Conservation (phyloP, 2,113 vertebrate species). For the Nansenia antarctica region DNA sequence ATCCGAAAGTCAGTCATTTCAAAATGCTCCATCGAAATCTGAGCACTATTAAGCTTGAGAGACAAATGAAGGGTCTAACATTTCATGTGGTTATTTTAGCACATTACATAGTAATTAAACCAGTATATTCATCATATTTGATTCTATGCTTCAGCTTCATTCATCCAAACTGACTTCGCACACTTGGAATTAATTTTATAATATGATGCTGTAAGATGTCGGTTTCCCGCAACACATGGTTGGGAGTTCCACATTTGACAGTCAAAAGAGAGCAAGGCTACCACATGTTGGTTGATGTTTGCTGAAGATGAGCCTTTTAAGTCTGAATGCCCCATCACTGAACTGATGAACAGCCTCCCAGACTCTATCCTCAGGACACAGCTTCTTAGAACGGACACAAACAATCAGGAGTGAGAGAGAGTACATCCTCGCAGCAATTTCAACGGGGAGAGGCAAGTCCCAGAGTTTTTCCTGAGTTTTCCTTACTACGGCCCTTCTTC, state of each 20-base stretch:
- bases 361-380: constrained; percentile 8
- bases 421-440: neutral
- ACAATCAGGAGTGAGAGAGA: neutral
- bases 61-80: neutral
- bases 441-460: too few relatives aligned
- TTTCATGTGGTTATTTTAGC: constrained; percentile 2
- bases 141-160: constrained; percentile 20
- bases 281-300: constrained; percentile 51
- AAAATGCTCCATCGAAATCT: too few relatives aligned
- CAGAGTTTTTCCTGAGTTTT: too few relatives aligned
- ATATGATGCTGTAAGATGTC: constrained; percentile 22
- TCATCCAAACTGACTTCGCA: constrained; percentile 18
- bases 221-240: constrained; percentile 41
- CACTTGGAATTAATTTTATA: constrained; percentile 27
- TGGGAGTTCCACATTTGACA: constrained; percentile 34
- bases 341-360: constrained; percentile 12
- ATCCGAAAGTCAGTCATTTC: too few relatives aligned
- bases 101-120: neutral
- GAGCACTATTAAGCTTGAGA: too few relatives aligned
- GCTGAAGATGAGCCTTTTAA: constrained; percentile 32
- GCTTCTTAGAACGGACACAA: neutral
- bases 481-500: too few relatives aligned
- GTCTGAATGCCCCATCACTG: constrained; percentile 25
- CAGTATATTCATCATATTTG: constrained; percentile 8
- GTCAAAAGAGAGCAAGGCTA: too few relatives aligned